Evolutionary conservation across 2,797 vertebrate genomes (phyloP).

Genomic region (Rhincodon typus): DNA sequence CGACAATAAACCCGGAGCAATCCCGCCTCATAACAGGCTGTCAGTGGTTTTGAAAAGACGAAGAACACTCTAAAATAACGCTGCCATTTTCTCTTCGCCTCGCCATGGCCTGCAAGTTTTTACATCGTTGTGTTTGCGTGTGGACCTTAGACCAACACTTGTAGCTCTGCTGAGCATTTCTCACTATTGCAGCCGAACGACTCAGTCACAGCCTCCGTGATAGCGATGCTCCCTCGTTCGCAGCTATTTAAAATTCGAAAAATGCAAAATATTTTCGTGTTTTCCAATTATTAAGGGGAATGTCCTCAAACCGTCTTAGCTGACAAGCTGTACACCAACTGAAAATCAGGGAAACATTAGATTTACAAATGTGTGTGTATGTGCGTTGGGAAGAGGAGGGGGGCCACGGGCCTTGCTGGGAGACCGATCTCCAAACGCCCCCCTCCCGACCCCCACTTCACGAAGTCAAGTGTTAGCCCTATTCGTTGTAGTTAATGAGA

Average conservation of each 20-base stretch:
- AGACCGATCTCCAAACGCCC: no score
- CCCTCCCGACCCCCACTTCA: no score
- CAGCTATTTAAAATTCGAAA: not conserved
- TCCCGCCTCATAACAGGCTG: not conserved
- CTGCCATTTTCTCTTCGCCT: not conserved
- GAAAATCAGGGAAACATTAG: not conserved
- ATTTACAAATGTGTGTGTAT: not conserved
- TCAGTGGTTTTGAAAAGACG: not conserved
- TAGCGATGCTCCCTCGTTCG: not conserved
- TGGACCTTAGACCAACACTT: not conserved
- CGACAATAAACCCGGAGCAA: not conserved
- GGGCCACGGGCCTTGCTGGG: not conserved
- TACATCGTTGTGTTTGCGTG: no score
- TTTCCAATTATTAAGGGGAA: not conserved
- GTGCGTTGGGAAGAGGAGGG: no score
- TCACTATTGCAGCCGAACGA: not conserved
- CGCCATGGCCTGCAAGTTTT: not conserved
- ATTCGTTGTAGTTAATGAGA: not conserved
- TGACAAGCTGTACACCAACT: not conserved
- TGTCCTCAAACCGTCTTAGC: not conserved
- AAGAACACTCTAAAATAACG: not conserved
- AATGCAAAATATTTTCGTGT: no score
- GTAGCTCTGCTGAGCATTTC: no score
- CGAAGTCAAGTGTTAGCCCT: not conserved
- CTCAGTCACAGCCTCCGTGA: not conserved